Evolutionary conservation across 2,113 vertebrate species (phyloP), one percentile per base, ranked within the genome.

Genomic region (Trinectes maculatus): DNA sequence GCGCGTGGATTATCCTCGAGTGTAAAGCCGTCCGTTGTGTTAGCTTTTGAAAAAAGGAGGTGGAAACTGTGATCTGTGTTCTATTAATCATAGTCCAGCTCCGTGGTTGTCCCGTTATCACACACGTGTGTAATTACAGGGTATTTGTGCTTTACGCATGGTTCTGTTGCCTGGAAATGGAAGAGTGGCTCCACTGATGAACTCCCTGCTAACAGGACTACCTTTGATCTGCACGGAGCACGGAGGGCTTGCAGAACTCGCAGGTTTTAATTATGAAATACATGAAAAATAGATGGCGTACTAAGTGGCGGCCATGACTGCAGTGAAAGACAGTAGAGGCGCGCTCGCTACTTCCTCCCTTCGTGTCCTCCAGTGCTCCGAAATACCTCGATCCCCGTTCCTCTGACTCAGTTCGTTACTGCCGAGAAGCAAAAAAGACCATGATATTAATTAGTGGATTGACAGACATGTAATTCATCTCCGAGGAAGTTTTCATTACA

Each of bases 241-340:
- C 64, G 75, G 68, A 80, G 77, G 73, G 79, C 85, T 90, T 83
- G 62, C 85, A 76, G 71, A 87, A 85, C 79, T 88, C 40, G 55
- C 84, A 84, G 83, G 82, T 91, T 92, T 92, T 92, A 92, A 91
- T 93, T 91, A 92, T 91, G 88, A 86, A 93, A 89, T 84, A 82
- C 87, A 92, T 93, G 84, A 92, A 93, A 93, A 89, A 93, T 91
- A 87, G 80, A 93, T 91, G 87, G 49, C 33, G 65, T 61, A 31
- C 83, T 91, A 91, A 92, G 89, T 91, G 90, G 82, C 71, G 87
- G 83, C 82, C 86, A 69, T 74, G 70, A 83, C 79, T 84, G 84
- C 85, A 73, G 71, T 80, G 79, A 71, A 80, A 83, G 63, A 37
- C 77, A 71, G 71, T 63, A 71, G 74, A 63, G 29, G 71, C 21